These are phyloP conservation scores for Tinea semifulvella DNA, from an alignment of 2,888 invertebrate species.

Conservation along the genomic window DNA sequence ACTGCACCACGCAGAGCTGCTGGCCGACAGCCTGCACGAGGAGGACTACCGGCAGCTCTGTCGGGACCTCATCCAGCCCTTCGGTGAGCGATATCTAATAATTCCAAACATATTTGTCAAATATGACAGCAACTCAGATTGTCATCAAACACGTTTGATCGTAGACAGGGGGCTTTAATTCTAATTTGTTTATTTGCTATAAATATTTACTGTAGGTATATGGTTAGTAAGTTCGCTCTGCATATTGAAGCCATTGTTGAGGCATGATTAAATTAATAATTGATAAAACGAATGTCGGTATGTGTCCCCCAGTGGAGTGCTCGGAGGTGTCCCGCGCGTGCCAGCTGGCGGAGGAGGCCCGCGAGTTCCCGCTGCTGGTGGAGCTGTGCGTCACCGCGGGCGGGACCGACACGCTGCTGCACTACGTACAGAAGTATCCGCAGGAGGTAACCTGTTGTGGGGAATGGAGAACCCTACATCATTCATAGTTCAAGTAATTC, in stretches of 20 bases:
- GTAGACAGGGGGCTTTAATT: no score
- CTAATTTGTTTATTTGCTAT: no score
- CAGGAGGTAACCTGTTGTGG: no score
- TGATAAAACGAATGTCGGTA: not conserved
- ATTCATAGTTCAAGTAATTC: no score
- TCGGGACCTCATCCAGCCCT: not conserved
- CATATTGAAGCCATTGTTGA: no score
- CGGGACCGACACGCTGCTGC: slow-evolving; percentile 29
- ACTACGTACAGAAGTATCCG: slow-evolving; percentile 45
- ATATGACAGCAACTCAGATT: no score
- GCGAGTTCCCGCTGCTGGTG: not conserved
- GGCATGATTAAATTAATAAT: no score
- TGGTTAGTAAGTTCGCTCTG: no score
- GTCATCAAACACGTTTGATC: no score
- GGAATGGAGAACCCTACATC: no score
- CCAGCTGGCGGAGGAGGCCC: not conserved
- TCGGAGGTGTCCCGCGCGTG: not conserved
- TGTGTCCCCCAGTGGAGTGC: not conserved
- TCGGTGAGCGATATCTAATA: not conserved
- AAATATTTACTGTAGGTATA: no score
- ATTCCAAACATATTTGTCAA: no score
- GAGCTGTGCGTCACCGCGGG: not conserved
- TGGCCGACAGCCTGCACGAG: not conserved
- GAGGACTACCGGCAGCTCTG: not conserved
- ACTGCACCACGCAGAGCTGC: not conserved